Evolutionary conservation across 2,113 vertebrate genomes (phyloP).

Genomic region (Saguinus imperator): DNA sequence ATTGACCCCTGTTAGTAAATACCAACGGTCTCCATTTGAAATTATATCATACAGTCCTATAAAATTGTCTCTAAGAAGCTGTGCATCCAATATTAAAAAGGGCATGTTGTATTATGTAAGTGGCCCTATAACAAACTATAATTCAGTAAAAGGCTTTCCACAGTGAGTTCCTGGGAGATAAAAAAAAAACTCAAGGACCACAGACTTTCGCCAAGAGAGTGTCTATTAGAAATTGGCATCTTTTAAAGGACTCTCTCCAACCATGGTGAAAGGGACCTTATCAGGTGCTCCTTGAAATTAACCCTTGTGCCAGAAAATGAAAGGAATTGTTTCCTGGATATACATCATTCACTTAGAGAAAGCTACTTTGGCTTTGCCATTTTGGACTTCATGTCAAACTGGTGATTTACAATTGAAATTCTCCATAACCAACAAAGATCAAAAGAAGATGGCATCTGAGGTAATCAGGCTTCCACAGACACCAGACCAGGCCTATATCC

Average conservation of each 20-base stretch:
- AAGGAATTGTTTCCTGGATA: background rate
- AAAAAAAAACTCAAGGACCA: background rate
- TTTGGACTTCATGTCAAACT: background rate
- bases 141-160: background rate
- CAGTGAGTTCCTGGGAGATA: background rate
- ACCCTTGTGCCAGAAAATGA: background rate
- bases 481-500: background rate
- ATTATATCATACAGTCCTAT: background rate
- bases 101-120: background rate
- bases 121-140: background rate
- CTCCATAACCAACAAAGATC: background rate
- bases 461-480: background rate
- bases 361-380: background rate
- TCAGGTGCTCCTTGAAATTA: background rate
- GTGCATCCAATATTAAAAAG: background rate
- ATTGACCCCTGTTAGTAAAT: background rate
- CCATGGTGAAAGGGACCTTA: background rate
- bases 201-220: background rate
- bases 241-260: background rate
- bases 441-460: background rate
- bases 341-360: background rate
- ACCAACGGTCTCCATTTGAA: background rate
- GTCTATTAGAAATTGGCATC: background rate
- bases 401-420: background rate
- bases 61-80: background rate